Evolutionary conservation across 2,888 invertebrate genomes (phyloP).

Genomic region (Perithous albicinctus): DNA sequence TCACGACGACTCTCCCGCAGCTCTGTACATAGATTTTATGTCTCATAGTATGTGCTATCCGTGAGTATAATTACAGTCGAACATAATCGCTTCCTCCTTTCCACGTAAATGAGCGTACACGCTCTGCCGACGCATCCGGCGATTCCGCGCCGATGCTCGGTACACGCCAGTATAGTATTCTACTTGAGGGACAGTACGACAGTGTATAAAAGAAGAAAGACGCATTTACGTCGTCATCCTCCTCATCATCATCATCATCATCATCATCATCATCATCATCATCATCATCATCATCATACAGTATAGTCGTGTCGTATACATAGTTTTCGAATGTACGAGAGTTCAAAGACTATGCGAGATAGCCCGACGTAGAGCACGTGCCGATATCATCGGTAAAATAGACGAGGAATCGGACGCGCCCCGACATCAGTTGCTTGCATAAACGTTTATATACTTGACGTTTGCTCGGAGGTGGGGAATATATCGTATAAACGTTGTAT

Average conservation of each 20-base stretch:
- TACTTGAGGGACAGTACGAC: not conserved
- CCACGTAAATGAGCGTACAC: constrained; percentile 64
- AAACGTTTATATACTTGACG: constrained; percentile 59
- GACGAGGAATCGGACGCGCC: constrained; percentile 22
- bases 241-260: not conserved
- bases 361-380: constrained; percentile 35
- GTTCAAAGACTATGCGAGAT: constrained; percentile 67
- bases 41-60: constrained; percentile 40
- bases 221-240: constrained; percentile 7
- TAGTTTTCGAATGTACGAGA: constrained; percentile 24
- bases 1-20: not conserved
- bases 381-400: constrained; percentile 36
- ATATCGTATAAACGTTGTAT: constrained; percentile 53
- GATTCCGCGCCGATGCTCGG: constrained; percentile 46
- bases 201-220: not conserved
- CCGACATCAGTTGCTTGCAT: constrained; percentile 60
- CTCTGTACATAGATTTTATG: constrained; percentile 32
- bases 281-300: constrained; percentile 4
- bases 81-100: constrained; percentile 66
- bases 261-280: not conserved
- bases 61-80: constrained; percentile 61
- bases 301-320: no score
- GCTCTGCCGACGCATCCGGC: constrained; percentile 58
- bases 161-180: not conserved
- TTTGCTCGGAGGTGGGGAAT: constrained; percentile 16